Percentiles rank a stretch among this genome's conserved stretches.
phyloP scores from a whole-genome alignment of 1,140 invertebrate genomes.

The Portunus trituberculatus region DNA sequence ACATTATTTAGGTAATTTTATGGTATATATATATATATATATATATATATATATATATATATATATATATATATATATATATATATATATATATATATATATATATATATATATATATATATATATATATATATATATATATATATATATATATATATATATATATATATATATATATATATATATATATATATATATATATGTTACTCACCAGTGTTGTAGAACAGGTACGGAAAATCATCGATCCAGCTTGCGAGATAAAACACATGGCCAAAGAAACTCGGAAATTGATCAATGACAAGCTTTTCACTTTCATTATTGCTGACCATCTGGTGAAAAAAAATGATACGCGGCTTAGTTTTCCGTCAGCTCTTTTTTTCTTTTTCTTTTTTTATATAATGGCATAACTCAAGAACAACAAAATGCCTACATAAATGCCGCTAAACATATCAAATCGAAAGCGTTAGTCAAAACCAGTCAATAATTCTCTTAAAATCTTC shows the following conservation, averaged over 20 bases:
- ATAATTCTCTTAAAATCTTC: too few relatives aligned
- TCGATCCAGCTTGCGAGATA: conserved; percentile 65
- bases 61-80: too few relatives aligned
- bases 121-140: neutral
- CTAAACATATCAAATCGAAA: too few relatives aligned
- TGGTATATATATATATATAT: too few relatives aligned
- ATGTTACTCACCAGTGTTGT: conserved; percentile 41
- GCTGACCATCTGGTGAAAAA: neutral
- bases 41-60: too few relatives aligned
- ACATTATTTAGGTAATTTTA: too few relatives aligned
- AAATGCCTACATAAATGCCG: too few relatives aligned
- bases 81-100: too few relatives aligned
- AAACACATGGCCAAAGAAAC: conserved; percentile 46
- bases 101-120: too few relatives aligned
- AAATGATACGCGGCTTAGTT: neutral
- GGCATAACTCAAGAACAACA: too few relatives aligned
- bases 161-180: neutral
- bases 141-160: neutral
- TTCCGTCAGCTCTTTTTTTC: neutral
- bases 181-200: neutral
- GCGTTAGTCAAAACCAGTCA: too few relatives aligned
- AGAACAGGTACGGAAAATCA: conserved; percentile 67
- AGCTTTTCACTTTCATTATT: neutral
- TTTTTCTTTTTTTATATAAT: neutral
- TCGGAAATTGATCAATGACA: neutral